A percentile compares a stretch with the other conserved stretches of the same genome.
Conservation (phyloP, 30 jellyfish, hydroid and myxozoan genomes). For the Aurelia aurita complex sp. Pacific region DNA sequence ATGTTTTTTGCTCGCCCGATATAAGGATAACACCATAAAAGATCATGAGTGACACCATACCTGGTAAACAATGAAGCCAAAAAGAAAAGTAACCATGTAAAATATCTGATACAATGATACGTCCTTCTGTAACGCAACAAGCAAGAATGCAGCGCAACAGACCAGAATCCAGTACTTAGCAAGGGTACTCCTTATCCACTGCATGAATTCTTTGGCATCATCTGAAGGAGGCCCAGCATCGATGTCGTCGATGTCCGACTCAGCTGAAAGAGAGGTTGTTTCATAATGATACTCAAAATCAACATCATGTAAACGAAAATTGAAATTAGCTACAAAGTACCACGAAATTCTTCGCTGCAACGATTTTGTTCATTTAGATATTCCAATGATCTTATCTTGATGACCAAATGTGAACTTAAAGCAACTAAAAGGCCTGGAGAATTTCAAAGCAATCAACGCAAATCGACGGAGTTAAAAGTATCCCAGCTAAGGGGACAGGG, state of each 20-base stretch:
- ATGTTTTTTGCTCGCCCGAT: no score
- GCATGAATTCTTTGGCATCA: conserved; percentile 95
- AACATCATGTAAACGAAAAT: no score
- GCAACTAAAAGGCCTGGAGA: no score
- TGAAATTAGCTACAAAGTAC: no score
- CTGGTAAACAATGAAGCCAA: conserved; percentile 93
- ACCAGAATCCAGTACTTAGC: conserved; percentile 97
- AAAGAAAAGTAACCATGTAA: conserved; percentile 93
- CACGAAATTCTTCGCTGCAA: no score
- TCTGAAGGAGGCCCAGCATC: conserved; percentile 94
- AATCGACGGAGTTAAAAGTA: no score
- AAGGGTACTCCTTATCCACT: conserved; percentile 77
- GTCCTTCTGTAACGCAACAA: conserved; percentile 94
- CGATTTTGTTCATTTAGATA: no score
- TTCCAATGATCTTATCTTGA: no score
- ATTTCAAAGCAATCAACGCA: no score
- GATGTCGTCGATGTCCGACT: conserved; percentile 75
- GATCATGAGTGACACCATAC: conserved; percentile 3
- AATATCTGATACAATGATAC: conserved; percentile 91
- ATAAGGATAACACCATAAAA: background rate
- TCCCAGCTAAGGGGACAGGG: no score
- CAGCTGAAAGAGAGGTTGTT: conserved; percentile 34
- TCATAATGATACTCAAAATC: background rate
- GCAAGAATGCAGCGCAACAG: conserved; percentile 92
- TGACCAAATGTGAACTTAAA: no score